Conservation (phyloP, 1,140 invertebrate genomes). For the Dendroctonus ponderosae region DNA sequence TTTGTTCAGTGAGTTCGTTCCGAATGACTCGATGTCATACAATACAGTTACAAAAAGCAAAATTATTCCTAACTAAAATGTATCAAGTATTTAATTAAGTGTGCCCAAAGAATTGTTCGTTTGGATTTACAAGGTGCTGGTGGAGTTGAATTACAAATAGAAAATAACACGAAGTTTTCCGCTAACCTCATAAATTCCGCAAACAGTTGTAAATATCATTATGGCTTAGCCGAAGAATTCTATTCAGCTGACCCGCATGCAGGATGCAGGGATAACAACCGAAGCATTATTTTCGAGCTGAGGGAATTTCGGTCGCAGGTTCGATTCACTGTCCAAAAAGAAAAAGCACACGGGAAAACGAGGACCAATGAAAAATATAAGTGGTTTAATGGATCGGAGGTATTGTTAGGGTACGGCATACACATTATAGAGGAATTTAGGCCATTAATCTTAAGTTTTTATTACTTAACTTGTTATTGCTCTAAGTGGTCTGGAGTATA, state of each 20-base stretch:
- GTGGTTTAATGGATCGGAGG: constrained; percentile 30
- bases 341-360: constrained; percentile 17
- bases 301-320: constrained; percentile 19
- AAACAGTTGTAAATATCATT: no score
- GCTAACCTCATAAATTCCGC: not conserved
- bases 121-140: no score
- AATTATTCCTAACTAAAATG: no score
- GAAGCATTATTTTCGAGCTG: constrained; percentile 18
- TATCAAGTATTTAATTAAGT: no score
- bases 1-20: no score
- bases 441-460: constrained; percentile 34
- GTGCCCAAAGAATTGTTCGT: no score
- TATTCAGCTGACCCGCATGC: constrained; percentile 9
- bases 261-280: constrained; percentile 16
- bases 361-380: constrained; percentile 33
- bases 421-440: constrained; percentile 29
- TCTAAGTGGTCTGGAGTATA: constrained; percentile 14
- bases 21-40: no score
- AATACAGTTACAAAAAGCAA: no score
- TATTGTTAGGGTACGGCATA: constrained; percentile 26
- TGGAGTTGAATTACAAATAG: not conserved
- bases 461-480: constrained; percentile 27
- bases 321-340: constrained; percentile 13
- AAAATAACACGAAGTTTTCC: not conserved
- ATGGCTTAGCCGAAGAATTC: constrained; percentile 6